These are phyloP conservation scores for Xenus cinereus DNA, from an alignment of 2,113 vertebrate genomes.

Conservation along the genomic window DNA sequence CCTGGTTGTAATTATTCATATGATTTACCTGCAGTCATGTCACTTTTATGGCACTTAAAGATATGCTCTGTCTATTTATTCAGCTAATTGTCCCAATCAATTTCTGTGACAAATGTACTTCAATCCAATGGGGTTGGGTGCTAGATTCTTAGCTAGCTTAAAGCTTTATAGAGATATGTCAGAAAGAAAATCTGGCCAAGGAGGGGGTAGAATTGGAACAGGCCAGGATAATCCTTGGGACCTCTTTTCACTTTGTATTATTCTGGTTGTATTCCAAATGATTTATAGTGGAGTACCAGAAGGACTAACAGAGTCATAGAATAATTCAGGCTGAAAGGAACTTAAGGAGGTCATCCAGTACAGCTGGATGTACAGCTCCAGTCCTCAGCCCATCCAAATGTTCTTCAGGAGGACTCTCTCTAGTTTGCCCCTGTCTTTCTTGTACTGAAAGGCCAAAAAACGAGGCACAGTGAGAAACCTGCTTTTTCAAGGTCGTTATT, in stretches of 20 bases:
- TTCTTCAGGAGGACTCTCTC: background rate
- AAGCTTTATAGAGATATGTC: background rate
- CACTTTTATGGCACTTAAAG: slow-evolving; percentile 17
- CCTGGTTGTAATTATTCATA: slow-evolving; percentile 26
- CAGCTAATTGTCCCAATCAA: slow-evolving; percentile 6
- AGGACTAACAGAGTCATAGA: background rate
- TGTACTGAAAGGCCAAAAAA: background rate
- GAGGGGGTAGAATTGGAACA: background rate
- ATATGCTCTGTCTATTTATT: slow-evolving; percentile 31
- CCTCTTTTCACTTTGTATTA: background rate
- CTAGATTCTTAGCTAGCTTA: background rate
- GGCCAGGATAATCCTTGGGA: background rate
- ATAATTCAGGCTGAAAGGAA: background rate
- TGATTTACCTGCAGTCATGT: slow-evolving; percentile 42
- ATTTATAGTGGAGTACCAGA: background rate
- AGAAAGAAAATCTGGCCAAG: background rate
- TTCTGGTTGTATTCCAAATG: background rate
- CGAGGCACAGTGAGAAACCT: background rate
- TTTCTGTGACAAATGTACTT: slow-evolving; percentile 13
- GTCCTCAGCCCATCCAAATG: background rate
- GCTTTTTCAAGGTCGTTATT: background rate
- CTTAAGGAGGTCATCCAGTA: background rate
- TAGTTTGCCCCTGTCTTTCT: background rate
- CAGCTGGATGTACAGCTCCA: background rate
- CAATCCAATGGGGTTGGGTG: background rate